Conservation (phyloP, 2,888 invertebrate genomes). For the Adineta ricciae region DNA sequence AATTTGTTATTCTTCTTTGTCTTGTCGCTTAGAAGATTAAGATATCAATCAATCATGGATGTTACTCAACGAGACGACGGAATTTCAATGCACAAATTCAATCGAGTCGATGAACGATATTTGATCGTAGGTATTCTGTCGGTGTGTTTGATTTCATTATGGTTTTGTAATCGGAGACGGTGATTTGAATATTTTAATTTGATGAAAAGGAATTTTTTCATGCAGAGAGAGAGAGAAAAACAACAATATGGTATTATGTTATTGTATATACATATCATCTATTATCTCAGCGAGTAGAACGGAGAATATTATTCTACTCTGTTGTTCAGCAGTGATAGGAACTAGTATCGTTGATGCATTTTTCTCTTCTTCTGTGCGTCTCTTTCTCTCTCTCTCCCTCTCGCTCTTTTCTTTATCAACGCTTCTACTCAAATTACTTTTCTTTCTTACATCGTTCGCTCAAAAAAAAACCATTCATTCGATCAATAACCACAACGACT, state of each 20-base stretch:
- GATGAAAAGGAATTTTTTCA: no score
- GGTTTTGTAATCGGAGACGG: not conserved
- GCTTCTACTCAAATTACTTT: not conserved
- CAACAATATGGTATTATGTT: not conserved
- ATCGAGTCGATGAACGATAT: not conserved
- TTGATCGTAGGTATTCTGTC: no score
- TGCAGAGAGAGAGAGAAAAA: not conserved
- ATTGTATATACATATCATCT: not conserved
- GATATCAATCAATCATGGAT: not conserved
- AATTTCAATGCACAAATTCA: not conserved
- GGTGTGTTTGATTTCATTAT: not conserved
- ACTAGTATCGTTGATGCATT: not conserved
- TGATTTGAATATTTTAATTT: not conserved
- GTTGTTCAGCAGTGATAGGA: not conserved
- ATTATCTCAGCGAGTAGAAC: not conserved
- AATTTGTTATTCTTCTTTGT: not conserved
- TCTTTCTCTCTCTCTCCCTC: not conserved
- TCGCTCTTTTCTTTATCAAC: not conserved
- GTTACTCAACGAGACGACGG: not conserved
- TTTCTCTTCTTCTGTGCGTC: not conserved
- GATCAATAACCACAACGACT: not conserved
- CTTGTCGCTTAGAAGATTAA: not conserved
- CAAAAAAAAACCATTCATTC: not conserved
- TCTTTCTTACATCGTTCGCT: not conserved
- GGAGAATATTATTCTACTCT: not conserved